These are phyloP conservation scores for Patella caerulea DNA, from an alignment of 2,888 invertebrate species.

Conservation along the genomic window DNA sequence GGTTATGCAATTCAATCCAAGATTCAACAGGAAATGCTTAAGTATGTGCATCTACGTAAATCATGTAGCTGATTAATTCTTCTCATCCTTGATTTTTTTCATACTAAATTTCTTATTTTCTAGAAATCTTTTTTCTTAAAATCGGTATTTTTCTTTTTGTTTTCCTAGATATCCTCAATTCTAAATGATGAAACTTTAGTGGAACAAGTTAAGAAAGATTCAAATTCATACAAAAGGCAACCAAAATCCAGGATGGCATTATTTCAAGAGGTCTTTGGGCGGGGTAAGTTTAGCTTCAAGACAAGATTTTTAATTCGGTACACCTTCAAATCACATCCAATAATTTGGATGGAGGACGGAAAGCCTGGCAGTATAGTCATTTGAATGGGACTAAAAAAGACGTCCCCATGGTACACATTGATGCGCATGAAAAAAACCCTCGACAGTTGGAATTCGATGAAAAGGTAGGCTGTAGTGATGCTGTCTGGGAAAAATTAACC, in stretches of 20 bases:
- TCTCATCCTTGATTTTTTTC: too few relatives aligned
- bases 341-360: too few relatives aligned
- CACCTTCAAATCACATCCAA: too few relatives aligned
- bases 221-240: slow-evolving; percentile 74
- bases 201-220: slow-evolving; percentile 81
- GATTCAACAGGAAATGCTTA: neutral
- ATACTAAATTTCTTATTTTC: neutral
- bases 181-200: slow-evolving; percentile 74
- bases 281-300: slow-evolving; percentile 70
- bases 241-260: slow-evolving; percentile 77
- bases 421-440: too few relatives aligned
- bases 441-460: too few relatives aligned
- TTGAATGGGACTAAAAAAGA: too few relatives aligned
- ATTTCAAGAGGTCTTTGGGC: slow-evolving; percentile 84
- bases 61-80: too few relatives aligned
- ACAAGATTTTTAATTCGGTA: too few relatives aligned
- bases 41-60: neutral
- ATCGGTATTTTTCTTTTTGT: neutral
- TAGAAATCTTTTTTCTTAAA: neutral
- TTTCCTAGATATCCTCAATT: slow-evolving; percentile 66
- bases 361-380: too few relatives aligned
- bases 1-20: neutral
- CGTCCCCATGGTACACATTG: too few relatives aligned
- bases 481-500: neutral
- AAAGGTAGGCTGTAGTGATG: too few relatives aligned